phyloP scores from a whole-genome alignment of 37 sponge, comb jelly and placozoan species.

The Crambe crambe region DNA sequence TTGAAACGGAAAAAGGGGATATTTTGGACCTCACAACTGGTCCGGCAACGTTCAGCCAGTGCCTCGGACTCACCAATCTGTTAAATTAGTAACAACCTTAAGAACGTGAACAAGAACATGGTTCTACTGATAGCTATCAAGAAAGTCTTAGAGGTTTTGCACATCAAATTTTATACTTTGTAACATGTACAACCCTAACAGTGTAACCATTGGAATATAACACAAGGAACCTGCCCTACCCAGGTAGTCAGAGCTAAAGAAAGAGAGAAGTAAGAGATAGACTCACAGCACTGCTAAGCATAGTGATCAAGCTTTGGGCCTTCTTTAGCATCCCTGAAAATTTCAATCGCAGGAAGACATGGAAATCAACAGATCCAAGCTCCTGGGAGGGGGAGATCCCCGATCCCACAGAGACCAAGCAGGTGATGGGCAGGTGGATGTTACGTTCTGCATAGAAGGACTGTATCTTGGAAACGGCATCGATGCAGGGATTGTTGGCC shows the following conservation, averaged over 20 bases:
- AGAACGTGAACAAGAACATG: too few relatives aligned
- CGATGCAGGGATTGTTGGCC: constrained; percentile 67
- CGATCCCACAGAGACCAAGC: constrained; percentile 49
- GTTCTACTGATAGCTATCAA: too few relatives aligned
- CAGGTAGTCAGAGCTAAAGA: too few relatives aligned
- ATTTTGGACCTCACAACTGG: constrained; percentile 43
- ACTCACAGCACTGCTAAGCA: constrained; percentile 59
- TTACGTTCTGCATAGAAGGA: not conserved
- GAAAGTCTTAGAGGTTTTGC: too few relatives aligned
- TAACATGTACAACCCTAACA: not conserved
- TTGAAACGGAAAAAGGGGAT: constrained; percentile 64
- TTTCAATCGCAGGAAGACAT: constrained; percentile 28
- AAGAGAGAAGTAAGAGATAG: not conserved
- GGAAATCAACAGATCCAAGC: constrained; percentile 45
- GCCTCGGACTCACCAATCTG: constrained; percentile 53
- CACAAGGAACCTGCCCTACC: not conserved
- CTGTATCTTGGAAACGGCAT: constrained; percentile 43
- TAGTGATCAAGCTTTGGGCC: constrained; percentile 20
- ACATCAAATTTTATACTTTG: too few relatives aligned
- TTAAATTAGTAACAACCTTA: not conserved
- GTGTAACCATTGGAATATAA: not conserved
- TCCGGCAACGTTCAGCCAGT: constrained; percentile 31
- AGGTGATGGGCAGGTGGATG: constrained; percentile 9
- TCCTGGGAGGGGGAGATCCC: constrained; percentile 40
- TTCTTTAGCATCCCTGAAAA: constrained; percentile 4